A percentile compares a stretch with the other conserved stretches of the same genome.
Conservation (phyloP, 2,797 vertebrate genomes). For the Hydrophis major region DNA sequence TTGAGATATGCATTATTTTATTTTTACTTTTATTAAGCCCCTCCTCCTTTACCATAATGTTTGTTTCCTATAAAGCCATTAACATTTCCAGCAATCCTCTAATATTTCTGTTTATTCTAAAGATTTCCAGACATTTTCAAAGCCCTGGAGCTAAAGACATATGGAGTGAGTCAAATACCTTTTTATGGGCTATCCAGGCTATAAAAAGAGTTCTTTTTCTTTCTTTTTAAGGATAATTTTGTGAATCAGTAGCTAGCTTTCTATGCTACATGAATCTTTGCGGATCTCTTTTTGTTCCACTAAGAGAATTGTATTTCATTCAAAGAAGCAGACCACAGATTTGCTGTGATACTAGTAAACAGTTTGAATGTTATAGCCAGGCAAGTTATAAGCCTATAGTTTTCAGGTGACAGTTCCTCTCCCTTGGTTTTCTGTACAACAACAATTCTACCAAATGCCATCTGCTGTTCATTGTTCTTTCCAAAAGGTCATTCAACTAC, state of each 20-base stretch:
- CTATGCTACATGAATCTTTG: neutral
- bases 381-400: neutral
- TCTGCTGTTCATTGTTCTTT: neutral
- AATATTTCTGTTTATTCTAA: neutral
- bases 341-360: neutral
- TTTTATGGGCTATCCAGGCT: neutral
- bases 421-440: neutral
- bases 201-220: neutral
- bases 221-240: neutral
- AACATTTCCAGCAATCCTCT: neutral
- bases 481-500: neutral
- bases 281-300: neutral
- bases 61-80: neutral
- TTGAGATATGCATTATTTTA: neutral
- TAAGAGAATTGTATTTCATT: neutral
- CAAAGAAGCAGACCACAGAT: neutral
- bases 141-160: neutral
- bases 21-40: neutral
- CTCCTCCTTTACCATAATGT: neutral
- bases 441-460: neutral
- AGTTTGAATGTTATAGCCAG: neutral
- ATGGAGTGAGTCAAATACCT: neutral
- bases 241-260: neutral
- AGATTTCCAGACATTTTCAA: neutral
- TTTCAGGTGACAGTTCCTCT: neutral